Evolutionary conservation across 2,113 vertebrate species (phyloP).

Genomic region (Syngnathus floridae): DNA sequence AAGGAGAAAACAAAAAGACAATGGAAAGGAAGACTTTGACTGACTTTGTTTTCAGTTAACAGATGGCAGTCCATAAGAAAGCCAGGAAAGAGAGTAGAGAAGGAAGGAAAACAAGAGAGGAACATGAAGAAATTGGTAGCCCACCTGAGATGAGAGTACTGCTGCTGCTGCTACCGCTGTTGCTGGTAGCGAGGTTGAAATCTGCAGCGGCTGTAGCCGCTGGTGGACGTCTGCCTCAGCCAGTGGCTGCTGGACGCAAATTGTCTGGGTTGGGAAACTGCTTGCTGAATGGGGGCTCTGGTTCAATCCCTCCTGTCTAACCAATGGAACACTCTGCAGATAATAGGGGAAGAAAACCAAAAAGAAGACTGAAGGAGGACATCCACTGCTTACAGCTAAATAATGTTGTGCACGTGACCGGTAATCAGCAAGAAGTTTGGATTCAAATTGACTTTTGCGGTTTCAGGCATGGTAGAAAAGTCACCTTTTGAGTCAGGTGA

Average conservation of each 20-base stretch:
- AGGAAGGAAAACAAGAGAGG: background rate
- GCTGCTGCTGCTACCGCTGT: slow-evolving; percentile 6
- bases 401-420: background rate
- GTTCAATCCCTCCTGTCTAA: slow-evolving; percentile 57
- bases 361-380: background rate
- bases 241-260: slow-evolving; percentile 31
- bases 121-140: slow-evolving; percentile 26
- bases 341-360: background rate
- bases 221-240: slow-evolving; percentile 44
- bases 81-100: background rate
- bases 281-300: slow-evolving; percentile 60
- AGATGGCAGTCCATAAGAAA: too few species aligned
- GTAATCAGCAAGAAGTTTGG: background rate
- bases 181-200: slow-evolving; percentile 59
- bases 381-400: too few species aligned
- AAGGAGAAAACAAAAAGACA: slow-evolving; percentile 32
- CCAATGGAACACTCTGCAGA: slow-evolving; percentile 58
- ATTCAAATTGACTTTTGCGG: background rate
- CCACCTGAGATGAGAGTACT: slow-evolving; percentile 73
- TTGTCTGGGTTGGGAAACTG: slow-evolving; percentile 40
- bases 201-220: slow-evolving; percentile 68
- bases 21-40: slow-evolving; percentile 24
- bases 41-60: too few species aligned
- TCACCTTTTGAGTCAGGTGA: slow-evolving; percentile 73
- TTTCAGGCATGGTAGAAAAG: slow-evolving; percentile 13